A percentile compares a stretch with the other conserved stretches of the same genome.
Evolutionary conservation across 2,797 vertebrate species (phyloP).

Genomic region (Pogonophryne albipinna): DNA sequence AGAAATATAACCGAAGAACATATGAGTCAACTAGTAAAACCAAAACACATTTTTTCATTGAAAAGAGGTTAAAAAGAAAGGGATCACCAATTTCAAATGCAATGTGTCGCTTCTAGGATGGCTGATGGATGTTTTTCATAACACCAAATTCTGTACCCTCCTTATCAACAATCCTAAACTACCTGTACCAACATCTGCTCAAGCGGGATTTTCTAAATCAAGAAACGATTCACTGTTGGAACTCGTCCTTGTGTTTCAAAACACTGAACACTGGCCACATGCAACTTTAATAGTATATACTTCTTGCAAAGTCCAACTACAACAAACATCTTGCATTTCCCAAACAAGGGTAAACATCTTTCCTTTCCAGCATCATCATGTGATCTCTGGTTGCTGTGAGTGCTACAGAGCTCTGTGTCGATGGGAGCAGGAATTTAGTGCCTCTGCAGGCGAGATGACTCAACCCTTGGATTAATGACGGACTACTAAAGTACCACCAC

Average conservation of each 20-base stretch:
- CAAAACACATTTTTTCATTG: neutral
- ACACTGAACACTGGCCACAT: neutral
- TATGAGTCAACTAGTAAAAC: neutral
- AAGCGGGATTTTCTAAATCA: neutral
- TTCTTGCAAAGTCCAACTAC: neutral
- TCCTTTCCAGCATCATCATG: conserved; percentile 37
- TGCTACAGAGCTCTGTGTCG: conserved; percentile 53
- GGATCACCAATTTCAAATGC: neutral
- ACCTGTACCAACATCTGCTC: neutral
- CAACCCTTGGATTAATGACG: conserved; percentile 76
- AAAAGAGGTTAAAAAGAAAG: neutral
- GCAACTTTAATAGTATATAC: conserved; percentile 18
- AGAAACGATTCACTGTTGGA: conserved; percentile 1
- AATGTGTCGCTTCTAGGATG: neutral
- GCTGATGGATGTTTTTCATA: neutral
- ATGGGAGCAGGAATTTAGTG: conserved; percentile 72
- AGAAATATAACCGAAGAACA: neutral
- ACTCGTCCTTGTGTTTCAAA: neutral
- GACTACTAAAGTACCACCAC: conserved; percentile 74
- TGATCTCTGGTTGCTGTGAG: conserved; percentile 56
- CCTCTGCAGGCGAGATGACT: conserved; percentile 77
- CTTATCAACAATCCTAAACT: neutral
- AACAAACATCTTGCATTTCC: conserved; percentile 42
- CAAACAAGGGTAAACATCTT: conserved; percentile 48
- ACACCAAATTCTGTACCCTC: neutral